Evolutionary conservation across 2,888 invertebrate genomes (phyloP), one percentile per base, ranked within the genome.

Genomic region (Drosophila paracracens): DNA sequence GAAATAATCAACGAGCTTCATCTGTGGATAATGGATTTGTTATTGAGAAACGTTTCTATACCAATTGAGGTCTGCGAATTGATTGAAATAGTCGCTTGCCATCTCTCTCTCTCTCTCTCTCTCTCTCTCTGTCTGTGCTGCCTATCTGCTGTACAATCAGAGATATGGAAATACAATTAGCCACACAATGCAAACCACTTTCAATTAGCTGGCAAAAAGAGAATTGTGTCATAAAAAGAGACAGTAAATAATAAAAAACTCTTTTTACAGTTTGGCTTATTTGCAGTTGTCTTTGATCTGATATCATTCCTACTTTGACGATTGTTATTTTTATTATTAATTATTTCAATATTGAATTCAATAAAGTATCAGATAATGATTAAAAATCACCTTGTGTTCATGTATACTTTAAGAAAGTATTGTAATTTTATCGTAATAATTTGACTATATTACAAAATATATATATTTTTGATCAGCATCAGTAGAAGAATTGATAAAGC

Each of bases 11-110:
- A 57, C 62, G 52, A 64, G 78, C 67, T 66, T 38, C 61, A 51
- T 51, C 64, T 78, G 56, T 38, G 82, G 74, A 59, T 88, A 85
- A 85, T 85, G 68, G 86, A 83, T 85, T 80, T 85, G 85, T 69
- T 85, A 88, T 85, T 89, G 88, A 72, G 64, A 48, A 56, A 40
- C 70, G 58, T 52, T 68, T 56, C 46, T 25, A 62, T 53, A 38
- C 36, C 48, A 61, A 87, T 87, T 71, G 85, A 66, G 84, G 59
- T 74, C 71, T 68, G 75, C 57, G 56, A 67, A 65, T 27, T 71
- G 73, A 70, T 82, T 88, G 74, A 76, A 65, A 65, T 46, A 54
- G 75, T 50, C 13, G 66, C 61, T 53, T 46, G 3, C 35, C 5
- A 35, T 4, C 8, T 40, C 1, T 13, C 7, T 43, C 43, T 43